Conservation (phyloP, 2,797 vertebrate genomes). For the Salmo trutta region DNA sequence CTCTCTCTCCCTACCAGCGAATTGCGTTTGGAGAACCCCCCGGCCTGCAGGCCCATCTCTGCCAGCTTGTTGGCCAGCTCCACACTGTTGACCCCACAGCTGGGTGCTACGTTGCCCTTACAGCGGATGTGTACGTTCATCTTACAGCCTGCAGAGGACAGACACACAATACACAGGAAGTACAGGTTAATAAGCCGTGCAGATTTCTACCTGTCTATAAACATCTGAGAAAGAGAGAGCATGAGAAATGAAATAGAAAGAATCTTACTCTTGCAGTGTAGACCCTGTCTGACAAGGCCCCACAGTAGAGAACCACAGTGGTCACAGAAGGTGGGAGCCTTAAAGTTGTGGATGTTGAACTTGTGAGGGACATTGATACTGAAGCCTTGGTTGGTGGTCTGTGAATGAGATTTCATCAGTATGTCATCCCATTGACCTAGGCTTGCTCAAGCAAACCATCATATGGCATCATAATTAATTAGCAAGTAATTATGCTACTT, state of each 20-base stretch:
- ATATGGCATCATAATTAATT: neutral
- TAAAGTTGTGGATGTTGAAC: constrained; percentile 93
- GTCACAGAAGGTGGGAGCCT: constrained; percentile 94
- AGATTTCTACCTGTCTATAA: neutral
- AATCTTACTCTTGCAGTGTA: constrained; percentile 94
- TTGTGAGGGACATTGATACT: constrained; percentile 97
- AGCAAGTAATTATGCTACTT: too few species aligned
- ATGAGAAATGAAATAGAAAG: constrained; percentile 63
- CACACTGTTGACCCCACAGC: constrained; percentile 92
- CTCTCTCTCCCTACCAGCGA: constrained; percentile 61
- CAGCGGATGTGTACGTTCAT: constrained; percentile 97
- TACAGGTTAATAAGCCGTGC: neutral
- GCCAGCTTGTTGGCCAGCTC: constrained; percentile 91
- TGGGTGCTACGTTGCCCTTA: constrained; percentile 91
- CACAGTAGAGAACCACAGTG: constrained; percentile 96
- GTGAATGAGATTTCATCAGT: constrained; percentile 24
- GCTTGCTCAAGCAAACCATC: neutral
- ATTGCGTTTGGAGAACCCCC: constrained; percentile 78
- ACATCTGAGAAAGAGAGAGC: neutral
- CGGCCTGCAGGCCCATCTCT: constrained; percentile 92
- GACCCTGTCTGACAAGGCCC: constrained; percentile 91
- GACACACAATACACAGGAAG: constrained; percentile 18
- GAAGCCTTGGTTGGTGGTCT: constrained; percentile 88
- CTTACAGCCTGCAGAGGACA: constrained; percentile 84
- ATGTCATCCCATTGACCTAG: neutral